Conservation (phyloP, 2,888 invertebrate species). For the Leptopilina myrica region DNA sequence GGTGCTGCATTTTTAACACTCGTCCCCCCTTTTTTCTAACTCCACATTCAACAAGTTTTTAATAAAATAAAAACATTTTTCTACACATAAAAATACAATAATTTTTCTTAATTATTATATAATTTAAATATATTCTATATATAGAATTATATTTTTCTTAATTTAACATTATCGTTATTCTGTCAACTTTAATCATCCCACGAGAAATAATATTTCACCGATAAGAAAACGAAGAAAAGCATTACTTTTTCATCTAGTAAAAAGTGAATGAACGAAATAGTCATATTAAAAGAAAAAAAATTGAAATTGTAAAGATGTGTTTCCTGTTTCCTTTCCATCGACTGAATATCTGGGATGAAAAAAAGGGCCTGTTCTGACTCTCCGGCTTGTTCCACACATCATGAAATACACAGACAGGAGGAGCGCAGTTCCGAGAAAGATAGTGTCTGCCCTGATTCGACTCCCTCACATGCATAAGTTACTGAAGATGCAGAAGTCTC, state of each 20-base stretch:
- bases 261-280: neutral
- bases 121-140: too few species aligned
- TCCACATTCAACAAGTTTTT: too few species aligned
- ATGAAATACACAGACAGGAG: conserved; percentile 18
- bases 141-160: too few species aligned
- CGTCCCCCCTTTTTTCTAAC: too few species aligned
- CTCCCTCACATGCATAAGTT: conserved; percentile 20
- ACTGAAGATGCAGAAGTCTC: conserved; percentile 23
- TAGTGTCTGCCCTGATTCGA: conserved; percentile 25
- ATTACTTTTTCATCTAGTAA: neutral
- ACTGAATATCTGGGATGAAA: conserved; percentile 39
- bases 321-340: conserved; percentile 17
- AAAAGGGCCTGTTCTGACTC: conserved; percentile 37
- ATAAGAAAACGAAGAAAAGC: too few species aligned
- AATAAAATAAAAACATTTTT: too few species aligned
- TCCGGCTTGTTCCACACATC: conserved; percentile 31
- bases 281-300: neutral
- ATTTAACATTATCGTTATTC: too few species aligned
- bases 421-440: conserved; percentile 18
- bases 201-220: too few species aligned
- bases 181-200: too few species aligned
- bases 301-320: conserved; percentile 41
- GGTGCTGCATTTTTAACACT: too few species aligned
- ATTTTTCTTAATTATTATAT: too few species aligned
- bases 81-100: too few species aligned